Evolutionary conservation across 1,140 invertebrate species (phyloP).

Genomic region (Leptinotarsa undecemlineata): DNA sequence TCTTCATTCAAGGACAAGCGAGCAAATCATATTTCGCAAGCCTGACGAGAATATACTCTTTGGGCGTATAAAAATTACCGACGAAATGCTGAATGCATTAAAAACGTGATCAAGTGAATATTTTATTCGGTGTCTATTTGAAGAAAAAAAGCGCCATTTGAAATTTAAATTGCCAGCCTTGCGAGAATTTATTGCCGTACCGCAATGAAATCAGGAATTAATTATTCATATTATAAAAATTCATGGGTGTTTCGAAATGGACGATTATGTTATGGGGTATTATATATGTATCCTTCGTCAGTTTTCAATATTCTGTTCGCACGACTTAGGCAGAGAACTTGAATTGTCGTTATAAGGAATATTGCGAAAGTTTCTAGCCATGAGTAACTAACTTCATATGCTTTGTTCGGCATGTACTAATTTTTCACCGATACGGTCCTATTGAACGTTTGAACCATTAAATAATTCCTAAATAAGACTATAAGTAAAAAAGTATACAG

Average conservation of each 20-base stretch:
- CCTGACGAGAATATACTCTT: background rate
- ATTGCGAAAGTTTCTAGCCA: background rate
- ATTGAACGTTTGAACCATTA: no score
- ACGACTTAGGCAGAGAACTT: background rate
- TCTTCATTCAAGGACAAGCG: conserved; percentile 10
- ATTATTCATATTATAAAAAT: conserved; percentile 7
- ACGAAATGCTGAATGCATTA: conserved; percentile 14
- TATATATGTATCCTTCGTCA: background rate
- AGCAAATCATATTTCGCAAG: conserved; percentile 17
- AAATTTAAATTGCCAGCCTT: conserved; percentile 6
- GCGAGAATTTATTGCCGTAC: background rate
- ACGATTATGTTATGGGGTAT: background rate
- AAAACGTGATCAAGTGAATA: conserved; percentile 11
- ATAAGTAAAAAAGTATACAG: no score
- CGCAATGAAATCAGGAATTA: conserved; percentile 4
- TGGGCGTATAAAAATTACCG: conserved; percentile 4
- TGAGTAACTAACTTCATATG: background rate
- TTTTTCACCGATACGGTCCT: no score
- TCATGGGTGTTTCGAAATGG: conserved; percentile 11
- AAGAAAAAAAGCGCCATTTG: conserved; percentile 7
- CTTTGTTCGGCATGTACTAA: no score
- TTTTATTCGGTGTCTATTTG: conserved; percentile 5
- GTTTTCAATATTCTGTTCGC: background rate
- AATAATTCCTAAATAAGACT: no score
- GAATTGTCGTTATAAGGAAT: background rate